A percentile compares a stretch with the other conserved stretches of the same genome.
These are phyloP conservation scores for Phalacrocorax carbo DNA, from an alignment of 2,113 vertebrate species.

Conservation along the genomic window DNA sequence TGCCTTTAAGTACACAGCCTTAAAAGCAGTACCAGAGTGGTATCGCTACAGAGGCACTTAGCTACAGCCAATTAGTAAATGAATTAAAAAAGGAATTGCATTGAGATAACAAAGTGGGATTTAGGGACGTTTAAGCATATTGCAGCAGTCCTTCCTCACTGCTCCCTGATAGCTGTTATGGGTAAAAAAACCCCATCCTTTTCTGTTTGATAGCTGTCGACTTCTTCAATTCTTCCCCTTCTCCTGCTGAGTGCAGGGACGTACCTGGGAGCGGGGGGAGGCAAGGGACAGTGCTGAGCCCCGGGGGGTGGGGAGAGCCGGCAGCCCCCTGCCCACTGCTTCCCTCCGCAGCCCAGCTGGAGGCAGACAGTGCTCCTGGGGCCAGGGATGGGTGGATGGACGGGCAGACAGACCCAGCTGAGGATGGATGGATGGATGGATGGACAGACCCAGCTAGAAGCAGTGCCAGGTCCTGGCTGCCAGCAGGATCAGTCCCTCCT, in stretches of 20 bases:
- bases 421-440: too few species aligned
- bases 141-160: not conserved
- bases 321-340: not conserved
- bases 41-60: too few species aligned
- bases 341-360: too few species aligned
- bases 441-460: too few species aligned
- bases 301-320: too few species aligned
- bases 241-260: accelerated
- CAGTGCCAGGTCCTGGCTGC: too few species aligned
- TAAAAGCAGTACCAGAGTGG: not conserved
- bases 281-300: not conserved
- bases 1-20: not conserved
- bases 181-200: not conserved
- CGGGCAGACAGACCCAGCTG: too few species aligned
- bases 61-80: not conserved
- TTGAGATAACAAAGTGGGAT: accelerated
- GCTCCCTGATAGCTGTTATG: accelerated
- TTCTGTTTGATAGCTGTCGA: accelerated
- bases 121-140: accelerated
- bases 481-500: too few species aligned
- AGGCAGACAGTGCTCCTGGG: too few species aligned
- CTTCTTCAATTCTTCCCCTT: accelerated
- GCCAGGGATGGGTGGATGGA: too few species aligned
- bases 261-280: not conserved
- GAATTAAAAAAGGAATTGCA: not conserved